These are phyloP conservation scores for Zophobas atratus DNA, from an alignment of 1,140 invertebrate species.

Conservation along the genomic window DNA sequence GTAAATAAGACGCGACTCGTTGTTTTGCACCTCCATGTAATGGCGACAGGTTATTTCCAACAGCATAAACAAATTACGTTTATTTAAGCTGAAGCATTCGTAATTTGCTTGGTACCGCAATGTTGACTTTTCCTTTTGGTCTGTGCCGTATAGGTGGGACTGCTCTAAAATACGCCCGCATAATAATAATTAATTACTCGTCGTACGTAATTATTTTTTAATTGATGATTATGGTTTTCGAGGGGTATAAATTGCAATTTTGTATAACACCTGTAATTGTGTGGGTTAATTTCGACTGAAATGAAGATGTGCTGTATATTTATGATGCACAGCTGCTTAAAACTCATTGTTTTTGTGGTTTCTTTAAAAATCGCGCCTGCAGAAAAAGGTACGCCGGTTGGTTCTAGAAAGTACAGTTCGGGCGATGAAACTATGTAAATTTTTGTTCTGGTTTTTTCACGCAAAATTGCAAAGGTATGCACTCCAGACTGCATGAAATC, in stretches of 20 bases:
- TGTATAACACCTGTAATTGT: no score
- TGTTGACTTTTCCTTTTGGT: background rate
- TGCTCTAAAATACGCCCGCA: background rate
- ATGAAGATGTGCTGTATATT: no score
- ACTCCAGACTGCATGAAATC: no score
- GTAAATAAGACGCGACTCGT: slow-evolving; percentile 42
- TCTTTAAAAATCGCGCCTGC: background rate
- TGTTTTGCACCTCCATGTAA: slow-evolving; percentile 17
- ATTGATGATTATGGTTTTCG: no score
- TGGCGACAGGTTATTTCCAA: slow-evolving; percentile 40
- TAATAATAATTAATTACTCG: no score
- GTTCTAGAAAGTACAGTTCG: background rate
- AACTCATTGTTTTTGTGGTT: background rate
- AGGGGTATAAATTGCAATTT: no score
- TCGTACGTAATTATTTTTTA: no score
- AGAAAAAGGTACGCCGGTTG: background rate
- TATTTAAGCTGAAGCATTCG: slow-evolving; percentile 6
- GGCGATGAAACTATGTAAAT: background rate
- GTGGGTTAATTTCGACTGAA: no score
- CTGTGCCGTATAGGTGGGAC: background rate
- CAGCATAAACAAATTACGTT: slow-evolving; percentile 19
- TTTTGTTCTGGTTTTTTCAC: background rate
- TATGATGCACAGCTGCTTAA: background rate
- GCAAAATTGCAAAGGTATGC: no score
- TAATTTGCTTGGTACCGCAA: slow-evolving; percentile 5